Conservation (phyloP, 2,888 invertebrate genomes). For the Yponomeuta malinellus region DNA sequence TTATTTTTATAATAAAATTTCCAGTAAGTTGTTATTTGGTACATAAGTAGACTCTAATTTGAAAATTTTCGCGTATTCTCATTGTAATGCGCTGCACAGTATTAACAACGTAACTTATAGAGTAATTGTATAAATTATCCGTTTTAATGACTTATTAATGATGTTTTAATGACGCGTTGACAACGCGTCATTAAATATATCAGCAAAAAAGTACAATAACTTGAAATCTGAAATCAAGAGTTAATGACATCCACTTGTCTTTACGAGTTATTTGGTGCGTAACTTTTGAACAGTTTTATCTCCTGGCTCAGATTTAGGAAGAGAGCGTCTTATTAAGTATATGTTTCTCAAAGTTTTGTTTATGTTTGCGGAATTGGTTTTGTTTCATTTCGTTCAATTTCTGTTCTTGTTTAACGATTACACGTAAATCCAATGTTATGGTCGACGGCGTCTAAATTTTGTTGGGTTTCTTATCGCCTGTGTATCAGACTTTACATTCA, state of each 20-base stretch:
- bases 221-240: slow-evolving; percentile 6
- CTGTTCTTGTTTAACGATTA: not conserved
- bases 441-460: not conserved
- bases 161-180: not conserved
- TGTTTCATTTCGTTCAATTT: not conserved
- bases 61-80: not conserved
- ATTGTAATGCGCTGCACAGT: not conserved
- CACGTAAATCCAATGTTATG: not conserved
- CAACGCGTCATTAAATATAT: not conserved
- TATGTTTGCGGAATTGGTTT: not conserved
- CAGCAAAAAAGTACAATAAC: slow-evolving; percentile 3
- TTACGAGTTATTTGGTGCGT: not conserved
- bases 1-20: not conserved
- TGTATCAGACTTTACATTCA: slow-evolving; percentile 5
- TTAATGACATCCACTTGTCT: slow-evolving; percentile 9
- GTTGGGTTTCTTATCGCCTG: not conserved
- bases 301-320: not conserved
- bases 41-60: not conserved
- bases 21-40: too few relatives aligned
- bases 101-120: not conserved
- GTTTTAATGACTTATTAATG: not conserved
- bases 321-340: not conserved
- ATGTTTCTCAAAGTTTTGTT: not conserved
- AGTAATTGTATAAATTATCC: not conserved
- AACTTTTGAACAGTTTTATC: not conserved